phyloP scores from a whole-genome alignment of 2,888 invertebrate genomes.

The Elmis aenea region DNA sequence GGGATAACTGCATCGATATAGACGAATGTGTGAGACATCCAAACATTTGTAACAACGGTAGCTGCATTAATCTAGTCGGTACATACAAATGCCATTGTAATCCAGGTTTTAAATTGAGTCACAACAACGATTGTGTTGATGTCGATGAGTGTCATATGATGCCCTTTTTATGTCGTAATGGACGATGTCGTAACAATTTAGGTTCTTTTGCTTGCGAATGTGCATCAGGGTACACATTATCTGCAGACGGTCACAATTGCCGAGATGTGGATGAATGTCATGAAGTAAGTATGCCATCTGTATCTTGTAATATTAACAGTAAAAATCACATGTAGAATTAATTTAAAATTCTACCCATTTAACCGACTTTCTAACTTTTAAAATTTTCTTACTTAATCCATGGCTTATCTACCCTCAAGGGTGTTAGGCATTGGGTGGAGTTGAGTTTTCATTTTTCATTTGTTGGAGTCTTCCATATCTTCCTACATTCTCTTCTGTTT shows the following conservation, averaged over 20 bases:
- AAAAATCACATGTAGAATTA: too few species aligned
- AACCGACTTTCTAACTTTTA: too few species aligned
- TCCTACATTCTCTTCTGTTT: too few species aligned
- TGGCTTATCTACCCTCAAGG: too few species aligned
- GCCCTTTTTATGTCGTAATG: conserved; percentile 81
- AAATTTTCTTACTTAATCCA: too few species aligned
- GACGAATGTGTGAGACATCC: conserved; percentile 71
- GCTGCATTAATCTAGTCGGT: conserved; percentile 67
- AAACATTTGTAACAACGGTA: conserved; percentile 71
- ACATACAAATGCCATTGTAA: conserved; percentile 71
- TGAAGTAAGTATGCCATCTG: conserved; percentile 50
- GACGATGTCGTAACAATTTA: conserved; percentile 72
- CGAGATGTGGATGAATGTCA: conserved; percentile 73
- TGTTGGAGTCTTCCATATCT: too few species aligned
- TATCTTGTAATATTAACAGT: not conserved
- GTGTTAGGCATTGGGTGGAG: too few species aligned
- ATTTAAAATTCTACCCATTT: too few species aligned
- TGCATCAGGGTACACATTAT: conserved; percentile 70
- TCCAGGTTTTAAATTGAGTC: conserved; percentile 69
- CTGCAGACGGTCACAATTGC: conserved; percentile 72
- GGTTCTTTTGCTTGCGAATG: conserved; percentile 81
- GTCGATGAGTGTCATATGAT: conserved; percentile 80
- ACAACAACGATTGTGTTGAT: conserved; percentile 74
- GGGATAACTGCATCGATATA: conserved; percentile 65
- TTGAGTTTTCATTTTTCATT: too few species aligned